Conservation (phyloP, 2,797 vertebrate genomes). For the Lateolabrax maculatus region DNA sequence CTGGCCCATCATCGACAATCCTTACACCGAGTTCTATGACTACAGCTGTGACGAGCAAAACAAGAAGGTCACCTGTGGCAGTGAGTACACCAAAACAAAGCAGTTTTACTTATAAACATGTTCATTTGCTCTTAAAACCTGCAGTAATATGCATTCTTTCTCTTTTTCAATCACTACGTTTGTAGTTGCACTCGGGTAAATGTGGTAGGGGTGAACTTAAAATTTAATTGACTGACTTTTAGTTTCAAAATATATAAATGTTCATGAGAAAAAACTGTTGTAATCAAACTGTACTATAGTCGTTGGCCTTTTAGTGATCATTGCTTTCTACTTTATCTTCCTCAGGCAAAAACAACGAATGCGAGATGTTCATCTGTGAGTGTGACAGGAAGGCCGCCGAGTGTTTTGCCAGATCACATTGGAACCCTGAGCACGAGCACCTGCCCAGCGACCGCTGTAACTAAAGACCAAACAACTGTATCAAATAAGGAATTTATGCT, state of each 20-base stretch:
- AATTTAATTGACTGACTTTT: background rate
- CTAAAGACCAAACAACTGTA: conserved; percentile 19
- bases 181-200: background rate
- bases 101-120: background rate
- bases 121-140: background rate
- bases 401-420: conserved; percentile 84
- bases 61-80: conserved; percentile 73
- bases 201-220: background rate
- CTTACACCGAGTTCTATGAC: conserved; percentile 80
- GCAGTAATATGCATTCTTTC: background rate
- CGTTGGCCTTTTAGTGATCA: background rate
- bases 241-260: background rate
- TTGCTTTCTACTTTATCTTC: background rate
- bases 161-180: background rate
- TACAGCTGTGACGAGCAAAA: conserved; percentile 72
- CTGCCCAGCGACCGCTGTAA: conserved; percentile 73
- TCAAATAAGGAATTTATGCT: background rate
- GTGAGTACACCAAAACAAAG: conserved; percentile 65
- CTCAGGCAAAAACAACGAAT: conserved; percentile 81
- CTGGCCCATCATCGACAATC: conserved; percentile 82
- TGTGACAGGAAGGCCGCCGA: conserved; percentile 87
- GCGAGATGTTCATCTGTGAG: conserved; percentile 87
- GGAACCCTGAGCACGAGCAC: conserved; percentile 64
- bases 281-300: background rate
- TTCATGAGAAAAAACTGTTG: background rate